Evolutionary conservation across 2,113 vertebrate genomes (phyloP).

Genomic region (Spea multiplicata): DNA sequence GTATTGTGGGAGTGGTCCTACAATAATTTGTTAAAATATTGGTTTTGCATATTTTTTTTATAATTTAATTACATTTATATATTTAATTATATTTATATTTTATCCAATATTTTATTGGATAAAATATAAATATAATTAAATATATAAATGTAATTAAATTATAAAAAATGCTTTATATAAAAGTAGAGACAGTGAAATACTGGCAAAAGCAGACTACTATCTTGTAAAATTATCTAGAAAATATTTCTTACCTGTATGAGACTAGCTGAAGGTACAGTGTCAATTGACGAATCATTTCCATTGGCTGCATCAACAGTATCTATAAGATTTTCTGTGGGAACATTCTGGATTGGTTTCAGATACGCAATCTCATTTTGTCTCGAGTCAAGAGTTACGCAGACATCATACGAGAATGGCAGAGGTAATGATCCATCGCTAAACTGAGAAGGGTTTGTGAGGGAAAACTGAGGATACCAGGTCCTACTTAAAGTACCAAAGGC

Average conservation of each 20-base stretch:
- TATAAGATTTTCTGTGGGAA: slow-evolving; percentile 17
- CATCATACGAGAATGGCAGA: slow-evolving; percentile 29
- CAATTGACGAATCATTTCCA: neutral
- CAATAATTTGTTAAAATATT: too few species aligned
- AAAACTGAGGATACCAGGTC: slow-evolving; percentile 51
- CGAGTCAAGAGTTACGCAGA: slow-evolving; percentile 30
- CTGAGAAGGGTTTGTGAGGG: slow-evolving; percentile 51
- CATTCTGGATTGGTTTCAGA: slow-evolving; percentile 17
- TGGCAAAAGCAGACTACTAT: too few species aligned
- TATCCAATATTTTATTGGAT: too few species aligned
- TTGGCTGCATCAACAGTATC: neutral
- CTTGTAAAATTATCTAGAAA: neutral
- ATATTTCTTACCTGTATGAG: neutral
- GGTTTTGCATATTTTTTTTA: too few species aligned
- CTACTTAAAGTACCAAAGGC: slow-evolving; percentile 47
- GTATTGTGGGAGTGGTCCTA: too few species aligned
- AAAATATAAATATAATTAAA: too few species aligned
- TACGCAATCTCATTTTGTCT: slow-evolving; percentile 39
- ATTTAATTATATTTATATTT: too few species aligned
- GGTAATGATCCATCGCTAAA: slow-evolving; percentile 42
- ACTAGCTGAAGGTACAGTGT: neutral
- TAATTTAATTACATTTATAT: too few species aligned
- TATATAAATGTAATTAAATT: neutral
- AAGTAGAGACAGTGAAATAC: too few species aligned
- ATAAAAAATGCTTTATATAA: neutral